Evolutionary conservation across 2,113 vertebrate genomes (phyloP), one percentile per base, ranked within the genome.

Genomic region (Menidia beryllina): DNA sequence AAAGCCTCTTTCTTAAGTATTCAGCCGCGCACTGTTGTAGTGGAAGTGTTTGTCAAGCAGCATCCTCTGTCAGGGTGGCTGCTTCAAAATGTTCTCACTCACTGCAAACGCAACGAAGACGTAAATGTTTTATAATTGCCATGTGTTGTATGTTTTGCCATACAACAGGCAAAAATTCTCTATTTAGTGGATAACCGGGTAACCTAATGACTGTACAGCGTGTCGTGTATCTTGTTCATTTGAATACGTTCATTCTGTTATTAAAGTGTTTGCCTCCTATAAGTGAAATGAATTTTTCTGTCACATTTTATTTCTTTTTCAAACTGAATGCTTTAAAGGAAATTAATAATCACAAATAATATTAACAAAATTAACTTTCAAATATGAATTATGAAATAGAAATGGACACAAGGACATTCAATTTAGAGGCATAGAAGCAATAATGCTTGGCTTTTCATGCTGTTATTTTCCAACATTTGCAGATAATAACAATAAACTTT

Each of bases 161-260:
- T 88, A 89, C 76, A 84, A 77, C 56, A 23, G 87, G 71, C 81
- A 86, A 52, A 51, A 20, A 45, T 7, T 48, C 51, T 57, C 23
- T 88, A 58, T 62, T 75, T n/a, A 66, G 25, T 69, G 58, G 50
- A 65, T 69, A 75, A 77, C 69, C 61, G 79, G 69, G 43, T 82
- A 49, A n/a, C n/a, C n/a, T n/a, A n/a, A 49, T 45, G 52, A 79
- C 34, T 45, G 20, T 61, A 65, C 52, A 57, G 6, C 67, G 69
- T 67, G 60, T 56, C 36, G 4, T 91, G 78, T 74, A 85, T 75
- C 47, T 52, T 85, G 65, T 84, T 86, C 67, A 78, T 77, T 89
- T 69, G 69, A 92, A 89, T 88, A 89, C 87, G 88, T 81, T 76
- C 0, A 68, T 83, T 71, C 68, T 91, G 85, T 79, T 68, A 85